Evolutionary conservation across 2,797 vertebrate genomes (phyloP).

Genomic region (Percopsis omiscomaycus): DNA sequence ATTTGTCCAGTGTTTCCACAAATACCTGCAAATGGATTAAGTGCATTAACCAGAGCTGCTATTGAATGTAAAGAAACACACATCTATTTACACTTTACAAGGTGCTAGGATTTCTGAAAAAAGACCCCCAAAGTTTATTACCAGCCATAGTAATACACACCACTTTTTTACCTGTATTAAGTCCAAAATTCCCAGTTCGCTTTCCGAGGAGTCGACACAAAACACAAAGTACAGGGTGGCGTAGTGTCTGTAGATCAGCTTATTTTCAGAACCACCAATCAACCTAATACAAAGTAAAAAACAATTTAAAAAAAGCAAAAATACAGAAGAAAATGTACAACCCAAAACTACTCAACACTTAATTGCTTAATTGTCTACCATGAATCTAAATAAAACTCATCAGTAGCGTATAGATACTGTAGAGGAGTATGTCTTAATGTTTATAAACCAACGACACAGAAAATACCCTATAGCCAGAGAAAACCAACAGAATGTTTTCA

Average conservation of each 20-base stretch:
- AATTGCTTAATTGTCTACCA: not conserved
- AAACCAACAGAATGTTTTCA: slow-evolving; percentile 29
- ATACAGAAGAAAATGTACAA: not conserved
- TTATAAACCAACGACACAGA: slow-evolving; percentile 14
- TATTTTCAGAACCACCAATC: slow-evolving; percentile 98
- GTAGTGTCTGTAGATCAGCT: slow-evolving; percentile 97
- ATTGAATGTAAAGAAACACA: not conserved
- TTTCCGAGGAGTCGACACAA: slow-evolving; percentile 98
- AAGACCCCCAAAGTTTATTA: not conserved
- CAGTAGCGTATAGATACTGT: no score
- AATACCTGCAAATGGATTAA: slow-evolving; percentile 82
- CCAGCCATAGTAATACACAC: not conserved
- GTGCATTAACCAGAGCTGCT: not conserved
- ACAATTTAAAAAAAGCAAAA: not conserved
- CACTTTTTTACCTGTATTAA: slow-evolving; percentile 89
- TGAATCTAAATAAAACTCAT: not conserved
- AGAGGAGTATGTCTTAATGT: slow-evolving; percentile 2
- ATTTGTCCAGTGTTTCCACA: slow-evolving; percentile 98
- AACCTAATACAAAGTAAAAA: slow-evolving; percentile 70
- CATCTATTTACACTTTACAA: not conserved
- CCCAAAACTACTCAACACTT: not conserved
- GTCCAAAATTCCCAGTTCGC: slow-evolving; percentile 97
- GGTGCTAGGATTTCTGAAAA: not conserved
- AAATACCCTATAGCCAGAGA: not conserved
- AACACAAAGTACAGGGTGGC: slow-evolving; percentile 98